Evolutionary conservation across 2,888 invertebrate species (phyloP).

Genomic region (Rhopalosiphum nymphaeae): DNA sequence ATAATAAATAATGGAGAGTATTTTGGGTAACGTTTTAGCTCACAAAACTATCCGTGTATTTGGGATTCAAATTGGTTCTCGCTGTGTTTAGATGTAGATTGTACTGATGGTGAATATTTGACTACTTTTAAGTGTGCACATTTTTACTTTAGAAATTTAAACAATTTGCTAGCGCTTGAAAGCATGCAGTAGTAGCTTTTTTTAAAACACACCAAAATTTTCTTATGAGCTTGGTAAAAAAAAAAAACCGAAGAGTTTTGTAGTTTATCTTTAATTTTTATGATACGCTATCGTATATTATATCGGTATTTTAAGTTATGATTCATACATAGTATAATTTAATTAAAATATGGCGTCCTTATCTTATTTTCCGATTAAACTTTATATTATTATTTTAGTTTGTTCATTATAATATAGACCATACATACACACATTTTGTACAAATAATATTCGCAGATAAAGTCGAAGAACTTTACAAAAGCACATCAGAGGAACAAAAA

Average conservation of each 20-base stretch:
- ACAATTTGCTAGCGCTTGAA: neutral
- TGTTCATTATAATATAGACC: neutral
- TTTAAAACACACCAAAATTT: neutral
- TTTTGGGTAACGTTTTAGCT: neutral
- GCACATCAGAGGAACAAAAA: neutral
- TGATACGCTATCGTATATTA: neutral
- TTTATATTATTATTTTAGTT: conserved; percentile 1
- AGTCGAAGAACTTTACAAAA: neutral
- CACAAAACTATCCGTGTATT: neutral
- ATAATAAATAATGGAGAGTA: neutral
- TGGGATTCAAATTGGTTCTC: neutral
- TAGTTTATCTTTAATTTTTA: neutral
- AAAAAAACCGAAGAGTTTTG: neutral
- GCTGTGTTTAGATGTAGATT: neutral
- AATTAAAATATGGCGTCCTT: neutral
- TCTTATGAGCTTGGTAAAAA: neutral
- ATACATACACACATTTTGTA: neutral
- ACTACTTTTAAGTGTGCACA: neutral
- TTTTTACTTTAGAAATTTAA: neutral
- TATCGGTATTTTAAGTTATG: neutral
- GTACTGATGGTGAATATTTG: neutral
- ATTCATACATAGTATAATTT: neutral
- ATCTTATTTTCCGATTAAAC: neutral
- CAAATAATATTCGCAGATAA: neutral
- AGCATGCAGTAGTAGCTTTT: neutral